Percentiles rank a stretch among this genome's conserved stretches.
Evolutionary conservation across 2,888 invertebrate genomes (phyloP).

Genomic region (Papilio demoleus): DNA sequence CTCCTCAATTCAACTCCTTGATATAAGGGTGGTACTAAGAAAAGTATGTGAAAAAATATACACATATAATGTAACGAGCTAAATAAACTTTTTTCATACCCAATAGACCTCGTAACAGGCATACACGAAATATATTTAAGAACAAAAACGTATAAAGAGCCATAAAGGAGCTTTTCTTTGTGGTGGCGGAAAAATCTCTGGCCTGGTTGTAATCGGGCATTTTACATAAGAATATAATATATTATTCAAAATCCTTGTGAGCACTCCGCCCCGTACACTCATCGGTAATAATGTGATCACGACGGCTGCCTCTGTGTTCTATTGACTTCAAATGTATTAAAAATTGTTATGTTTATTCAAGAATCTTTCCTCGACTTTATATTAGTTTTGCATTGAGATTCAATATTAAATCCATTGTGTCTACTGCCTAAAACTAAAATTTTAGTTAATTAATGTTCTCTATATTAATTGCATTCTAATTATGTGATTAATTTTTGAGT

Average conservation of each 20-base stretch:
- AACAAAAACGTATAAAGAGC: slow-evolving; percentile 78
- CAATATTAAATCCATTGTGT: too few relatives aligned
- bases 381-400: too few relatives aligned
- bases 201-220: slow-evolving; percentile 81
- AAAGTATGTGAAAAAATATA: slow-evolving; percentile 5
- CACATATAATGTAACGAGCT: slow-evolving; percentile 30
- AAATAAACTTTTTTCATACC: slow-evolving; percentile 61
- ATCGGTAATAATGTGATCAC: slow-evolving; percentile 73
- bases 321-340: slow-evolving; percentile 19
- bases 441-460: too few relatives aligned
- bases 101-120: slow-evolving; percentile 49
- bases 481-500: too few relatives aligned
- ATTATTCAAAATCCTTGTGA: slow-evolving; percentile 81
- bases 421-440: too few relatives aligned
- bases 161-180: slow-evolving; percentile 77
- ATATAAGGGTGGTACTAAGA: background rate
- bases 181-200: slow-evolving; percentile 74
- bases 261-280: slow-evolving; percentile 75
- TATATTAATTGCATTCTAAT: too few relatives aligned
- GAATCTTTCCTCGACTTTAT: too few relatives aligned
- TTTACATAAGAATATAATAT: slow-evolving; percentile 83
- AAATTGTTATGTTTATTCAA: background rate
- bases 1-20: background rate
- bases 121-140: slow-evolving; percentile 65
- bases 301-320: slow-evolving; percentile 11